Conservation (phyloP, 1,140 invertebrate species). For the Drosophila eugracilis region DNA sequence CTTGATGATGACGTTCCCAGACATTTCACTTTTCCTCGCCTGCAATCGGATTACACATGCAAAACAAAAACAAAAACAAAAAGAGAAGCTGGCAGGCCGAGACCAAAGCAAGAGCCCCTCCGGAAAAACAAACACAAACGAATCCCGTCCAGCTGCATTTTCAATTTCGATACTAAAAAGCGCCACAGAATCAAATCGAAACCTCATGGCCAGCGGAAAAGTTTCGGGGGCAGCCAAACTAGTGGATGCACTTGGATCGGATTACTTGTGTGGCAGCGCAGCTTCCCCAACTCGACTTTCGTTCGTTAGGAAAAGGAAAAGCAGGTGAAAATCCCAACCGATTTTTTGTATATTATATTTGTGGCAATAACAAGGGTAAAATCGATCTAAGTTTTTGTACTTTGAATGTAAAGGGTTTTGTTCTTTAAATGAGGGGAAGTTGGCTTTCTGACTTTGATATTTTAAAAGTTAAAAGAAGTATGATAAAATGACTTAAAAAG, state of each 20-base stretch:
- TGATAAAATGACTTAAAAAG: too few relatives aligned
- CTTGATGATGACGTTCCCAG: conserved; percentile 53
- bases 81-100: conserved; percentile 1
- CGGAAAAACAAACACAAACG: conserved; percentile 19
- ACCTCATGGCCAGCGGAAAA: not conserved
- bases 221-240: conserved; percentile 12
- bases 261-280: conserved; percentile 1
- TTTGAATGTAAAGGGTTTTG: not conserved
- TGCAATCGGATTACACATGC: conserved; percentile 70
- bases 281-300: not conserved
- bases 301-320: not conserved
- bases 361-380: too few relatives aligned
- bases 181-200: conserved; percentile 45
- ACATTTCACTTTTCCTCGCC: conserved; percentile 33
- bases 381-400: not conserved
- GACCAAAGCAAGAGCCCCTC: conserved; percentile 3
- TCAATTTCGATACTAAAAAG: conserved; percentile 53
- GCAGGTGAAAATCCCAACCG: not conserved
- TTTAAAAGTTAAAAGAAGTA: too few relatives aligned
- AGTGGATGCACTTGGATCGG: conserved; percentile 23
- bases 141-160: conserved; percentile 35
- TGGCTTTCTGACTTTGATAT: too few relatives aligned
- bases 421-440: too few relatives aligned
- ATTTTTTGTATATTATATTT: not conserved
- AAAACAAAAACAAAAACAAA: conserved; percentile 22